Evolutionary conservation across 2,888 invertebrate genomes (phyloP).

Genomic region (Nebria brevicollis): DNA sequence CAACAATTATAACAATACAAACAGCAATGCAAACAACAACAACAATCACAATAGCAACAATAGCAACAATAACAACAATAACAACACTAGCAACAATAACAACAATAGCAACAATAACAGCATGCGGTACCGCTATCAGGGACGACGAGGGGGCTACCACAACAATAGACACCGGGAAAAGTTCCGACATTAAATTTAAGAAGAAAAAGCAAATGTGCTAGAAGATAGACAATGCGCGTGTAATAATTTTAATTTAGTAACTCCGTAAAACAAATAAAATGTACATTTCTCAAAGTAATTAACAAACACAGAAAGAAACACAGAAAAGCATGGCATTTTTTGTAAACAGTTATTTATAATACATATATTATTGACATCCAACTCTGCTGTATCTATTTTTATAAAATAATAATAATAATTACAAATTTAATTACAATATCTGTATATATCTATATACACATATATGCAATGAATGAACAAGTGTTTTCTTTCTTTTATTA

Average conservation of each 20-base stretch:
- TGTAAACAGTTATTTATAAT: constrained; percentile 32
- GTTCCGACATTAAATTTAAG: constrained; percentile 38
- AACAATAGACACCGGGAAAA: constrained; percentile 43
- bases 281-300: constrained; percentile 24
- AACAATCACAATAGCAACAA: too few relatives aligned
- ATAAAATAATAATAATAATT: constrained; percentile 46
- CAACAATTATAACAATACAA: background rate
- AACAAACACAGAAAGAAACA: constrained; percentile 16
- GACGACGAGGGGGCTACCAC: constrained; percentile 32
- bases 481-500: too few relatives aligned
- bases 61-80: too few relatives aligned
- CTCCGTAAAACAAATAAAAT: constrained; percentile 33
- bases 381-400: constrained; percentile 43
- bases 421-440: background rate
- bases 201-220: background rate
- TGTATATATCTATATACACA: too few relatives aligned
- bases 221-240: background rate
- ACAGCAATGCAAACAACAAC: too few relatives aligned
- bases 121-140: constrained; percentile 29
- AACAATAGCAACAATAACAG: too few relatives aligned
- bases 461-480: background rate
- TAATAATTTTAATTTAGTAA: constrained; percentile 30
- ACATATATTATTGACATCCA: constrained; percentile 24
- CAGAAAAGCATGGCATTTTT: constrained; percentile 33
- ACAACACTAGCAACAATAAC: too few relatives aligned